Conservation (phyloP, 2,888 invertebrate genomes). For the Acleris holmiana region DNA sequence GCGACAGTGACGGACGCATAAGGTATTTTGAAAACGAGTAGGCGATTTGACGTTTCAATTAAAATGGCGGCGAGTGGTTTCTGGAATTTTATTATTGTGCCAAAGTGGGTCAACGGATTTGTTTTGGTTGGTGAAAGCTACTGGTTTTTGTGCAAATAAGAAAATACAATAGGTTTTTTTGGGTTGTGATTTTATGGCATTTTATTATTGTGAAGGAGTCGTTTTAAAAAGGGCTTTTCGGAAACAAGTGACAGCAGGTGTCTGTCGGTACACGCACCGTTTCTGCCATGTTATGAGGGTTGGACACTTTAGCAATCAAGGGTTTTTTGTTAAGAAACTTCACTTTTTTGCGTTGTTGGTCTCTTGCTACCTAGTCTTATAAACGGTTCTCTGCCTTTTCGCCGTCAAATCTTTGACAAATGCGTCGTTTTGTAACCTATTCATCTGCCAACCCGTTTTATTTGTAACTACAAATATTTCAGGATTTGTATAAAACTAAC, state of each 20-base stretch:
- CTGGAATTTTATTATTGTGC: conserved; percentile 35
- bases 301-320: not conserved
- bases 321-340: too few relatives aligned
- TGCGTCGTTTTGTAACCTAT: too few relatives aligned
- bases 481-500: too few relatives aligned
- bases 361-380: too few relatives aligned
- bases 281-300: not conserved
- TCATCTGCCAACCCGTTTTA: too few relatives aligned
- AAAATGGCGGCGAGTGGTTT: conserved; percentile 40
- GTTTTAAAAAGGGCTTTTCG: not conserved
- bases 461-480: too few relatives aligned
- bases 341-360: too few relatives aligned
- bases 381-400: too few relatives aligned
- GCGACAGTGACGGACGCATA: conserved; percentile 2
- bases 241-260: not conserved
- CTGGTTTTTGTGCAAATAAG: conserved; percentile 23
- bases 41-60: conserved; percentile 49
- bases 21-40: not conserved
- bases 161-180: conserved; percentile 13
- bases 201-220: conserved; percentile 9
- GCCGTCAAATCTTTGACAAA: too few relatives aligned
- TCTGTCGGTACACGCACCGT: not conserved
- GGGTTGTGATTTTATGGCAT: conserved; percentile 11
- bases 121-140: conserved; percentile 28
- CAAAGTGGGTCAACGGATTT: conserved; percentile 38